Evolutionary conservation across 2,797 vertebrate species (phyloP), one percentile per base, ranked within the genome.

Genomic region (Austrolebias charrua): DNA sequence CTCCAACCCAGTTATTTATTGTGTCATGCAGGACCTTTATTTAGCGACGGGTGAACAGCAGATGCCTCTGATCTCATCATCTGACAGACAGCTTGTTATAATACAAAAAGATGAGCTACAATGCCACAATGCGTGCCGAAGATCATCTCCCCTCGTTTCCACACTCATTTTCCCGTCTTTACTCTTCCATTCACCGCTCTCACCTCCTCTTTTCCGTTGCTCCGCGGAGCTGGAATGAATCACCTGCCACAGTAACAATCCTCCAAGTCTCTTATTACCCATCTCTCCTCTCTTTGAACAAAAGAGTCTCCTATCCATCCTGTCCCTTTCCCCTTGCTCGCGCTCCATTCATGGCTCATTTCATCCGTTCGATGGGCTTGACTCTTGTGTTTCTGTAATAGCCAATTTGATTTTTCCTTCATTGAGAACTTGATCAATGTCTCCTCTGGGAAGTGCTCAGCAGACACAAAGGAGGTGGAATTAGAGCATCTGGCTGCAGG

Each of bases 401-500:
- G 86, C 81, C 86, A 79, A 87, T 90, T 90, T 85, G 78, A 90
- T 89, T 89, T 89, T 85, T 78, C 77, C 81, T 82, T 74, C 78
- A 84, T 71, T 89, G 86, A 89, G 86, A 82, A 87, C 85, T 87
- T 90, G 87, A 92, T 92, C 87, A 91, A 89, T 90, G 82, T 70
- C 80, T 88, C 83, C 77, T 70, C 60, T 55, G 79, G 80, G 73
- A 78, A 66, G 72, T 77, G 83, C 78, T 88, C 72, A 72, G 76
- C 82, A 76, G 66, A 88, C 73, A 76, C 76, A 71, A 82, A 73
- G 80, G 58, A 83, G 66, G 62, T 68, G 59, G 57, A 80, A 75
- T 88, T 76, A 73, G 61, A 79, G 72, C 63, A 53, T 75, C 74
- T 78, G 66, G 71, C 73, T 71, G 53, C 60, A 65, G 75, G 69